Percentiles rank a stretch among this genome's conserved stretches.
phyloP scores from a whole-genome alignment of 1,140 invertebrate species.

The Diorhabda sublineata region DNA sequence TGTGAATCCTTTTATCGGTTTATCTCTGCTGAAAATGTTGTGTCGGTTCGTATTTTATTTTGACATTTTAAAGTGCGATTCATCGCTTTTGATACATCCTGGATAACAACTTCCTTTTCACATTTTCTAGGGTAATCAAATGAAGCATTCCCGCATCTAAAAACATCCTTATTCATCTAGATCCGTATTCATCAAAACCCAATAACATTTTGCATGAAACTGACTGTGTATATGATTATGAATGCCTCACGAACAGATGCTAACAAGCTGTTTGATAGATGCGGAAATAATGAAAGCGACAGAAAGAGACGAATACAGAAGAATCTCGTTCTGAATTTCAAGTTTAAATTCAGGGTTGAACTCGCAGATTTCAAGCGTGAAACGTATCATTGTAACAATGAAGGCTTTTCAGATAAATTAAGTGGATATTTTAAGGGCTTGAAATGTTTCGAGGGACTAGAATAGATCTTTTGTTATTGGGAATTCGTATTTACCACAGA shows the following conservation, averaged over 20 bases:
- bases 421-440: neutral
- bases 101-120: conserved; percentile 2
- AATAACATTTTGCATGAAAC: conserved; percentile 2
- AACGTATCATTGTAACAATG: neutral
- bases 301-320: conserved; percentile 17
- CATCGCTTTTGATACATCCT: neutral
- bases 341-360: conserved; percentile 9
- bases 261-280: conserved; percentile 15
- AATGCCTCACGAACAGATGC: conserved; percentile 11
- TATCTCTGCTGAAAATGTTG: too few relatives aligned
- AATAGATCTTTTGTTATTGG: too few relatives aligned
- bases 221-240: conserved; percentile 2
- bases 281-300: conserved; percentile 10
- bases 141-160: neutral
- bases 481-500: too few relatives aligned
- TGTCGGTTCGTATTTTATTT: too few relatives aligned
- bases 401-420: neutral
- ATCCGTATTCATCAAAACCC: conserved; percentile 2
- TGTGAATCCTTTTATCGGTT: too few relatives aligned
- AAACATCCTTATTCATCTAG: neutral
- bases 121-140: conserved; percentile 1
- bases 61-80: too few relatives aligned
- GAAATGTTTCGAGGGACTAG: too few relatives aligned
- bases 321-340: conserved; percentile 22
- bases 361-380: neutral